phyloP scores from a whole-genome alignment of 37 sponge, comb jelly and placozoan species.

The Aphrocallistes beatrix region DNA sequence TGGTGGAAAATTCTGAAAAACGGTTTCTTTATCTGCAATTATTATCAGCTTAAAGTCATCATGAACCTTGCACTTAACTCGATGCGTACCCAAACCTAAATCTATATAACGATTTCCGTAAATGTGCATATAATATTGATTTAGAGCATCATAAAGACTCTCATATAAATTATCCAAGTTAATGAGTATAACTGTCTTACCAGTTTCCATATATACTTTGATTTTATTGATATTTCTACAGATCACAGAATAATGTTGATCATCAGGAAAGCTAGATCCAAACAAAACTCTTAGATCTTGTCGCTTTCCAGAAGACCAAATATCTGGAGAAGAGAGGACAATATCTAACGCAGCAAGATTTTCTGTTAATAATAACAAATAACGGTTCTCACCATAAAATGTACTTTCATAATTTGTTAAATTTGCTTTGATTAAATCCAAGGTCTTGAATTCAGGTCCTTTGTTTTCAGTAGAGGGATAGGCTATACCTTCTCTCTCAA shows the following conservation, averaged over 20 bases:
- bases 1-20: constrained; percentile 69
- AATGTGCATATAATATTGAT: constrained; percentile 67
- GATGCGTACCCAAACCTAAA: constrained; percentile 65
- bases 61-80: constrained; percentile 69
- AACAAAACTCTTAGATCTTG: constrained; percentile 53
- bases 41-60: constrained; percentile 61
- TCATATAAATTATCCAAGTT: constrained; percentile 78
- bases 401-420: not conserved
- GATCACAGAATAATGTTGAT: constrained; percentile 81
- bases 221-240: constrained; percentile 82
- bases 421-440: not conserved
- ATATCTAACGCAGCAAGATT: constrained; percentile 76
- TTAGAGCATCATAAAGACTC: constrained; percentile 74
- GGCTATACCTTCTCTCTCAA: no score
- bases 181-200: constrained; percentile 68
- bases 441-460: not conserved
- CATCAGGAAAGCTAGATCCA: constrained; percentile 82
- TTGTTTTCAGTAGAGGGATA: no score
- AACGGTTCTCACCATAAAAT: constrained; percentile 61
- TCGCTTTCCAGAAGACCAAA: not conserved
- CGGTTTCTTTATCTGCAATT: constrained; percentile 62
- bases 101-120: constrained; percentile 62
- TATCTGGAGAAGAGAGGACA: constrained; percentile 37
- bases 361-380: constrained; percentile 69
- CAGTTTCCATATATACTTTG: constrained; percentile 87